A percentile compares a stretch with the other conserved stretches of the same genome.
These are phyloP conservation scores for Python bivittatus DNA, from an alignment of 2,113 vertebrate genomes.

Conservation along the genomic window DNA sequence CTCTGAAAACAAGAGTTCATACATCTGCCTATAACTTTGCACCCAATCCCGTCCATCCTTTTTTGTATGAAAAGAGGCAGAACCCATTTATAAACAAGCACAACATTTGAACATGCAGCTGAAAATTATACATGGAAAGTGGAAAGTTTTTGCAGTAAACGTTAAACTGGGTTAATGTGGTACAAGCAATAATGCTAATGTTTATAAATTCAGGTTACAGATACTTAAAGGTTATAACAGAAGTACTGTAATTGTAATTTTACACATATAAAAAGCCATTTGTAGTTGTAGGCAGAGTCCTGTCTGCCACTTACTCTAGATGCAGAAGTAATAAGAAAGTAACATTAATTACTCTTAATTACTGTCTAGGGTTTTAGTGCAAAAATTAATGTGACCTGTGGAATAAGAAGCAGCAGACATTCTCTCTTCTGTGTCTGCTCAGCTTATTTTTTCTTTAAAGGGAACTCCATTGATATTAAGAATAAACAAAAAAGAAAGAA, in stretches of 20 bases:
- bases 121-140: slow-evolving; percentile 15
- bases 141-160: slow-evolving; percentile 9
- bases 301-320: slow-evolving; percentile 10
- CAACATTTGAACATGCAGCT: neutral
- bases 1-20: neutral
- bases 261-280: slow-evolving; percentile 14
- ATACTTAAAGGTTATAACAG: slow-evolving; percentile 31
- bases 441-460: slow-evolving; percentile 25
- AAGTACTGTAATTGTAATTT: slow-evolving; percentile 20
- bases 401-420: neutral
- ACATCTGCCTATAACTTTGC: too few species aligned
- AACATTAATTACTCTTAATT: neutral
- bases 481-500: neutral
- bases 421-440: slow-evolving; percentile 8
- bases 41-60: too few species aligned
- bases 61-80: neutral
- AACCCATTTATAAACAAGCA: neutral
- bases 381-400: slow-evolving; percentile 20
- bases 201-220: slow-evolving; percentile 26
- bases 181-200: slow-evolving; percentile 22
- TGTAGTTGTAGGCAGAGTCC: slow-evolving; percentile 6
- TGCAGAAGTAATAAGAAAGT: slow-evolving; percentile 15
- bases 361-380: slow-evolving; percentile 12
- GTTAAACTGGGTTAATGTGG: slow-evolving; percentile 9
- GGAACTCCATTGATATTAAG: neutral